These are phyloP conservation scores for Pluvianellus socialis DNA, from an alignment of 2,113 vertebrate genomes.

Conservation along the genomic window DNA sequence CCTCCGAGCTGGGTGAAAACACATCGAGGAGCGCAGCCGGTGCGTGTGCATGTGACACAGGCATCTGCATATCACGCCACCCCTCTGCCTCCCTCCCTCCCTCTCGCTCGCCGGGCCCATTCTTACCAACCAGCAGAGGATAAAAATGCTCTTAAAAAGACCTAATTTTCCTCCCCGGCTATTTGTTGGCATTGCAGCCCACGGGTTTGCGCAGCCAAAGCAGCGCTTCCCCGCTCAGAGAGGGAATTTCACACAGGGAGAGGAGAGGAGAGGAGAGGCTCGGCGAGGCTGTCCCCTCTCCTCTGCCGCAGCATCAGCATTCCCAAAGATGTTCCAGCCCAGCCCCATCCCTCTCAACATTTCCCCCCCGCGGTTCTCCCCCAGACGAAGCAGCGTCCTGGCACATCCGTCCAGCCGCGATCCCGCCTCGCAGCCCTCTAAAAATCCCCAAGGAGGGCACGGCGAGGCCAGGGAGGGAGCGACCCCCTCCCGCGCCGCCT, in stretches of 20 bases:
- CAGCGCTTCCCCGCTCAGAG: neutral
- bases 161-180: neutral
- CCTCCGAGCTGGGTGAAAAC: neutral
- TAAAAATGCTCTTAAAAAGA: neutral
- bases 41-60: neutral
- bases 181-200: neutral
- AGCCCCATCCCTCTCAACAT: neutral
- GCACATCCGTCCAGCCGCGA: neutral
- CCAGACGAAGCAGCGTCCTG: rapidly evolving
- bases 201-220: neutral
- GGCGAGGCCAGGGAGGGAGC: neutral
- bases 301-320: neutral
- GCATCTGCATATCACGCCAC: neutral
- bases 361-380: neutral
- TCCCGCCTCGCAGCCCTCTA: neutral
- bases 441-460: neutral
- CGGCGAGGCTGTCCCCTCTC: neutral
- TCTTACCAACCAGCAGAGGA: neutral
- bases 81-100: neutral
- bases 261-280: neutral
- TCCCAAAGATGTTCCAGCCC: neutral
- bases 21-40: neutral
- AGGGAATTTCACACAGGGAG: neutral
- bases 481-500: neutral
- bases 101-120: neutral